These are phyloP conservation scores for Sesamia inferens DNA, from an alignment of 2,888 invertebrate genomes.

Conservation along the genomic window DNA sequence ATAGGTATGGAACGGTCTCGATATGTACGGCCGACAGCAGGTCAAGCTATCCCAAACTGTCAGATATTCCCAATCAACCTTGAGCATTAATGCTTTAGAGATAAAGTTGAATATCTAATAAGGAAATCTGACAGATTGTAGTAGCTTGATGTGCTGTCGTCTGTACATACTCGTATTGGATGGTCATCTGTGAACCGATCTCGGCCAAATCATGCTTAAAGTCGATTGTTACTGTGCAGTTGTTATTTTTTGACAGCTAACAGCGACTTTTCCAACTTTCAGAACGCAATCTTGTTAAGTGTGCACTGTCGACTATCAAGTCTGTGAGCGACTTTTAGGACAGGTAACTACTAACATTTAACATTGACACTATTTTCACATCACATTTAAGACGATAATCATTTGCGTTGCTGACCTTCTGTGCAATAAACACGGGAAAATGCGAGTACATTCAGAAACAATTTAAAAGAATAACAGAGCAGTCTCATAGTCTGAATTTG, in stretches of 20 bases:
- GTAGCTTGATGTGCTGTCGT: too few relatives aligned
- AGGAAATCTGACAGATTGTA: too few relatives aligned
- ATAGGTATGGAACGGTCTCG: neutral
- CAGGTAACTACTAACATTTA: slow-evolving; percentile 42
- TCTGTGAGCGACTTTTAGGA: slow-evolving; percentile 50
- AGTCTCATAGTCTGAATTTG: slow-evolving; percentile 61
- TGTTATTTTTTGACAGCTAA: neutral
- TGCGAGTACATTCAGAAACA: slow-evolving; percentile 66
- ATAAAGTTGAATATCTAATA: too few relatives aligned
- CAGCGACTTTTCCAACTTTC: neutral
- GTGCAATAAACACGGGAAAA: slow-evolving; percentile 72
- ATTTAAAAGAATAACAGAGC: slow-evolving; percentile 67
- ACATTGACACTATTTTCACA: slow-evolving; percentile 66
- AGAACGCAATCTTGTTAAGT: neutral
- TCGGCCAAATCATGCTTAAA: neutral
- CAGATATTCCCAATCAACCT: too few relatives aligned
- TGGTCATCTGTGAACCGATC: neutral
- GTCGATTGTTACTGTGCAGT: neutral
- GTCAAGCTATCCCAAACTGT: too few relatives aligned
- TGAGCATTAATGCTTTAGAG: too few relatives aligned
- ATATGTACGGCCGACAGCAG: too few relatives aligned
- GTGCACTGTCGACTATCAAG: neutral
- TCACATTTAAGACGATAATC: slow-evolving; percentile 60
- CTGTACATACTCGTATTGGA: too few relatives aligned
- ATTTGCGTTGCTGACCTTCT: slow-evolving; percentile 66